phyloP scores from a whole-genome alignment of 2,797 vertebrate genomes.

The Chelonia mydas region DNA sequence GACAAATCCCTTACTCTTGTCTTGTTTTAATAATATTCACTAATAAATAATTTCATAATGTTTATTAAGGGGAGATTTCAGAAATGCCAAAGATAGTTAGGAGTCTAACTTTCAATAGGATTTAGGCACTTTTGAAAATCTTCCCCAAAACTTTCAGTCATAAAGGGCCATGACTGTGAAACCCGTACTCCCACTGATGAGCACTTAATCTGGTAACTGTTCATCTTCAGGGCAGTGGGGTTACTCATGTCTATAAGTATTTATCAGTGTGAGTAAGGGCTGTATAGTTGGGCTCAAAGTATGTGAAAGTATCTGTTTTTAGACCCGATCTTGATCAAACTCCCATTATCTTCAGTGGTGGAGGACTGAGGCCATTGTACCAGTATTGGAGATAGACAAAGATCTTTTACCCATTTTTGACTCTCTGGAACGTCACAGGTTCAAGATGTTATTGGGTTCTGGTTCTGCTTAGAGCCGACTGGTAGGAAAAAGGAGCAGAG shows the following conservation, averaged over 20 bases:
- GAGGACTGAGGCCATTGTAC: neutral
- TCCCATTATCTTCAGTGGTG: constrained; percentile 9
- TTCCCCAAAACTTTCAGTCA: neutral
- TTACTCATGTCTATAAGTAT: neutral
- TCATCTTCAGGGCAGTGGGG: neutral
- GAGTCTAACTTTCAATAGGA: neutral
- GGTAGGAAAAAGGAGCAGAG: constrained; percentile 37
- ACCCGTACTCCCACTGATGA: neutral
- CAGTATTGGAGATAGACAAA: neutral
- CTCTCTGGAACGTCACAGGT: neutral
- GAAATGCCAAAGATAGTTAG: neutral
- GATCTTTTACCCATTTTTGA: constrained; percentile 37
- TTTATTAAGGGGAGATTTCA: neutral
- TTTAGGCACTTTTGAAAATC: neutral
- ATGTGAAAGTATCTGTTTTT: neutral
- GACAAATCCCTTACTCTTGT: constrained; percentile 13
- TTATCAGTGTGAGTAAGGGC: constrained; percentile 3
- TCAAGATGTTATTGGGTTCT: neutral
- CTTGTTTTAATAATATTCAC: constrained; percentile 28
- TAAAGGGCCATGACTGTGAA: neutral
- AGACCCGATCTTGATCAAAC: neutral
- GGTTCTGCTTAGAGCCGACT: constrained; percentile 24
- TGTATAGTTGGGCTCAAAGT: neutral
- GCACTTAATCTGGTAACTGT: neutral
- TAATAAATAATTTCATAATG: constrained; percentile 20